These are phyloP conservation scores for Sphenopsis melanotis DNA, from an alignment of 2,797 vertebrate species.

Conservation along the genomic window DNA sequence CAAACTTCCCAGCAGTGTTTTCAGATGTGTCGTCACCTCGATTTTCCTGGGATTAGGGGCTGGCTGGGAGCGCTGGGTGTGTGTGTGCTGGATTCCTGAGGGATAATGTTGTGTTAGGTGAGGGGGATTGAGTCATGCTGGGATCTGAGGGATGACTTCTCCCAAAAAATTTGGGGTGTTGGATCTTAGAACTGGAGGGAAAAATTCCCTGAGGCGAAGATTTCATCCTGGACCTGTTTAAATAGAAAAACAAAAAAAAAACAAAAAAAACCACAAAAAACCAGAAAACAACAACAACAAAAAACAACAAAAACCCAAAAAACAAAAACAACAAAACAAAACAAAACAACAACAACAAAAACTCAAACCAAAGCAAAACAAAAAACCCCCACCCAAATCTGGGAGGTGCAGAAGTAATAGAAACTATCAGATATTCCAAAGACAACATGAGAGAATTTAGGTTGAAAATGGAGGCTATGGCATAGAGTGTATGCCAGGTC, in stretches of 20 bases:
- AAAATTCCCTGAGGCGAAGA: not conserved
- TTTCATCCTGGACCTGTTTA: not conserved
- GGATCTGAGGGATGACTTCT: not conserved
- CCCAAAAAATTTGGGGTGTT: not conserved
- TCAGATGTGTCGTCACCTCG: not conserved
- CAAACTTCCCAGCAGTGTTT: not conserved
- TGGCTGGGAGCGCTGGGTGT: not conserved
- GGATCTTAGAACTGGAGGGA: not conserved
- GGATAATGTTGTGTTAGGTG: not conserved
- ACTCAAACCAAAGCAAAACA: not conserved
- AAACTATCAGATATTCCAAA: not conserved
- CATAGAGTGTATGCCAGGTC: not conserved
- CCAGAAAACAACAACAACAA: no score
- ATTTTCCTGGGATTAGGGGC: not conserved
- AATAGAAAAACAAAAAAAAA: rapidly evolving
- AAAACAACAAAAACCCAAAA: no score
- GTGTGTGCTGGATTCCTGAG: not conserved
- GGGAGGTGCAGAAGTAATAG: not conserved
- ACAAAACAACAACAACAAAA: no score
- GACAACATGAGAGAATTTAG: not conserved
- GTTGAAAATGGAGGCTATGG: not conserved
- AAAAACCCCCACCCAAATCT: not conserved
- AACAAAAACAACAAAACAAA: not conserved
- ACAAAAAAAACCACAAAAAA: no score
- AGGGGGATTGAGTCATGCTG: not conserved